phyloP scores from a whole-genome alignment of 1,140 invertebrate genomes.

The Saccostrea glomerata region DNA sequence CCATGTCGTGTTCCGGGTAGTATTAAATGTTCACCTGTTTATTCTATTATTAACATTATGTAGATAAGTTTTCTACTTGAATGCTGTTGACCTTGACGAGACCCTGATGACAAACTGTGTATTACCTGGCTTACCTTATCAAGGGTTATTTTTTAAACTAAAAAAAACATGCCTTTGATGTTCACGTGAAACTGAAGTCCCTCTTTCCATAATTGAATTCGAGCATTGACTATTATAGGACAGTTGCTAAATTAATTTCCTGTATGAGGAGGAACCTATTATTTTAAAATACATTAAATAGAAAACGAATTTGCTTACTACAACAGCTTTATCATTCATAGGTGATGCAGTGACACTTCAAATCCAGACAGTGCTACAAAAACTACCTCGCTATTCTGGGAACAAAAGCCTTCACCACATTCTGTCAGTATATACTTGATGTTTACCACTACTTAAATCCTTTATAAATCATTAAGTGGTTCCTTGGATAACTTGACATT shows the following conservation, averaged over 20 bases:
- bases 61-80: not conserved
- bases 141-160: not conserved
- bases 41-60: not conserved
- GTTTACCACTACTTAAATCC: no score
- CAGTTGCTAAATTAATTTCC: no score
- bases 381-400: not conserved
- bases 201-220: not conserved
- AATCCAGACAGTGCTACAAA: not conserved
- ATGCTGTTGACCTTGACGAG: not conserved
- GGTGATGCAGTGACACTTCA: not conserved
- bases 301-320: no score
- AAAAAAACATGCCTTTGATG: not conserved
- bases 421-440: no score
- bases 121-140: not conserved
- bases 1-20: not conserved
- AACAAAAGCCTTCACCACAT: not conserved
- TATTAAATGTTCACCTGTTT: not conserved
- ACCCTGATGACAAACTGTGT: not conserved
- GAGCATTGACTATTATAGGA: no score
- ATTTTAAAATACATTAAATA: no score
- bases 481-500: no score
- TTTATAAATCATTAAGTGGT: no score
- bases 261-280: no score
- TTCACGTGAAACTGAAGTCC: not conserved
- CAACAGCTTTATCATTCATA: not conserved